Conservation (phyloP, 92 coral and sea anemone genomes). For the Metridium senile region DNA sequence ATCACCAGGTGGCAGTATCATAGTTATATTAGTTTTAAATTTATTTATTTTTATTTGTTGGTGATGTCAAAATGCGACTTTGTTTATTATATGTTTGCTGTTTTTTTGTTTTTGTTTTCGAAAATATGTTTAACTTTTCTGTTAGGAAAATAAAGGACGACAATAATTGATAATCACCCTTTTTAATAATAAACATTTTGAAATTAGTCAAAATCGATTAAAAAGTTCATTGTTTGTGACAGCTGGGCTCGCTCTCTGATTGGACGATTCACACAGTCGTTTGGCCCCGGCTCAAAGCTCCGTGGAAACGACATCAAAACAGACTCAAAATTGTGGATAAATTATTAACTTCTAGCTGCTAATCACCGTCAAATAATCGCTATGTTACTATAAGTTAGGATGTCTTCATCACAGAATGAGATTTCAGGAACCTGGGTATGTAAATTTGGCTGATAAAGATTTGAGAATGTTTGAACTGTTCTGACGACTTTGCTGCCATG, state of each 20-base stretch:
- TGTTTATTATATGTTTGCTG: no score
- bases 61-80: no score
- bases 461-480: constrained; percentile 31
- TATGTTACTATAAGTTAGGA: constrained; percentile 3
- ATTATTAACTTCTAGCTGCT: background rate
- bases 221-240: constrained; percentile 2
- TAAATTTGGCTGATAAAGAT: constrained; percentile 5
- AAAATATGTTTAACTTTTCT: no score
- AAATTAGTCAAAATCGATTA: constrained; percentile 1
- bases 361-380: background rate
- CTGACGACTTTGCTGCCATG: background rate
- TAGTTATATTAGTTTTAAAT: no score
- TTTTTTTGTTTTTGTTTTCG: no score
- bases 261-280: constrained; percentile 15
- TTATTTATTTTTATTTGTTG: no score
- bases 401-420: constrained; percentile 14
- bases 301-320: constrained; percentile 71
- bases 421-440: constrained; percentile 66
- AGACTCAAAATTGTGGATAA: constrained; percentile 4
- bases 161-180: no score
- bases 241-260: constrained; percentile 30
- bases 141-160: no score
- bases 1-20: no score
- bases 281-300: constrained; percentile 44
- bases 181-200: background rate